Evolutionary conservation across 2,888 invertebrate genomes (phyloP), one percentile per base, ranked within the genome.

Genomic region (Mythimna loreyi): DNA sequence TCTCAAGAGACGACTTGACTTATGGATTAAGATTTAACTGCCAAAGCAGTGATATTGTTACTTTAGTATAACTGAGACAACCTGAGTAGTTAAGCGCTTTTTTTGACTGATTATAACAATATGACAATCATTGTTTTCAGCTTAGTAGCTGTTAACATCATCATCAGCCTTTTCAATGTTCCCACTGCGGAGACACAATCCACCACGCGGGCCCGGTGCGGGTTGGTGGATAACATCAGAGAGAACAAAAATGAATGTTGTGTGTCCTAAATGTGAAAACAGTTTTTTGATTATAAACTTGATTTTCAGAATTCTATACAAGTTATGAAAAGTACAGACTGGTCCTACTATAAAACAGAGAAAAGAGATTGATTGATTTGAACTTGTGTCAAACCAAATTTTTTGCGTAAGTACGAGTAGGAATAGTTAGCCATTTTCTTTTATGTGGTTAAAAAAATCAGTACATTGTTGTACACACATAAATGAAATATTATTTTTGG

Each of bases 21-120:
- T 71, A 71, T 72, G 56, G 65, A 45, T 72, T 72, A 72, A 64
- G 70, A 72, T 56, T 72, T 72, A 64, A 65, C 65, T 65, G 72
- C 56, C 33, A 72, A 72, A 65, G 49, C 21, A 33, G 43, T 56
- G 1, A 19, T 30, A 55, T 9, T 25, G 50, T n/a, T 43, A 40
- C 40, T 21, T 49, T 30, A 43, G 60, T 53, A 30, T 70, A 52
- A 23, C 25, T 60, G 3, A n/a, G 9, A 2, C 19, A 28, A 13
- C 25, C 49, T 49, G 69, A 11, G 23, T 9, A 1, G 28, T 23
- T 23, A 40, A 25, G 4, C 19, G 9, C 8, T 30, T 19, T 19
- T 28, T 33, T 21, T 55, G 2, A 33, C 40, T 58, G 13, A 25
- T 30, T 40, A 30, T 30, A 11, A 33, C 11, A 33, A 13, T 13